A percentile compares a stretch with the other conserved stretches of the same genome.
Evolutionary conservation across 2,888 invertebrate species (phyloP).

Genomic region (Agonopterix heracliana): DNA sequence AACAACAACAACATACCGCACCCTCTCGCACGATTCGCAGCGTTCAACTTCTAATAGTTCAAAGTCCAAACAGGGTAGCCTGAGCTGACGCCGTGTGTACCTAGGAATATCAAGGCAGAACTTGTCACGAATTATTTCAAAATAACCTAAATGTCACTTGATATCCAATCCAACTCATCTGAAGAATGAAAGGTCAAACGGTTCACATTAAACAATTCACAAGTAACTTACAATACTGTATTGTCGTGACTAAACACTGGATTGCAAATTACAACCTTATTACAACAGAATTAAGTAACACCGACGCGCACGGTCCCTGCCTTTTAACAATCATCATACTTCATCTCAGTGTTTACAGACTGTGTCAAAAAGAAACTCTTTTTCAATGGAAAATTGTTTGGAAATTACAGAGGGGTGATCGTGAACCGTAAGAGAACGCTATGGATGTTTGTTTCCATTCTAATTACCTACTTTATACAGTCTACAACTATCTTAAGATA

Average conservation of each 20-base stretch:
- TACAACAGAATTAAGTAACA: slow-evolving; percentile 21
- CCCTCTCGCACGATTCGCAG: too few relatives aligned
- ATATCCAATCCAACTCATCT: slow-evolving; percentile 19
- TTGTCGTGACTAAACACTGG: too few relatives aligned
- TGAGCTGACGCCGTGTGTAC: too few relatives aligned
- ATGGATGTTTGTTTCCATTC: neutral
- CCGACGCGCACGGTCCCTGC: neutral
- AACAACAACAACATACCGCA: too few relatives aligned
- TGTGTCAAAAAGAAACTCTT: slow-evolving; percentile 19
- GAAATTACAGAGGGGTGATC: slow-evolving; percentile 39
- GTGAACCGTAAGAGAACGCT: slow-evolving; percentile 18
- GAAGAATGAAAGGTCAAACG: slow-evolving; percentile 18
- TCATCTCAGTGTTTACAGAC: slow-evolving; percentile 9
- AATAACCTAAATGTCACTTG: slow-evolving; percentile 37
- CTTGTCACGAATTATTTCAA: slow-evolving; percentile 33
- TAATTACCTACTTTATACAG: neutral
- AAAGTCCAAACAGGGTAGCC: too few relatives aligned
- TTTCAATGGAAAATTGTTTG: slow-evolving; percentile 23
- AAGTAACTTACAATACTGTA: slow-evolving; percentile 4
- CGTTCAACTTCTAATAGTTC: too few relatives aligned
- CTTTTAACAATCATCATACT: slow-evolving; percentile 4
- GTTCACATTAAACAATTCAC: slow-evolving; percentile 16
- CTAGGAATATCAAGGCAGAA: slow-evolving; percentile 11
- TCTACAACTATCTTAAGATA: too few relatives aligned
- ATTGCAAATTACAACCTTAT: too few relatives aligned